These are phyloP conservation scores for Melozone crissalis DNA, from an alignment of 2,113 vertebrate genomes.

Conservation along the genomic window DNA sequence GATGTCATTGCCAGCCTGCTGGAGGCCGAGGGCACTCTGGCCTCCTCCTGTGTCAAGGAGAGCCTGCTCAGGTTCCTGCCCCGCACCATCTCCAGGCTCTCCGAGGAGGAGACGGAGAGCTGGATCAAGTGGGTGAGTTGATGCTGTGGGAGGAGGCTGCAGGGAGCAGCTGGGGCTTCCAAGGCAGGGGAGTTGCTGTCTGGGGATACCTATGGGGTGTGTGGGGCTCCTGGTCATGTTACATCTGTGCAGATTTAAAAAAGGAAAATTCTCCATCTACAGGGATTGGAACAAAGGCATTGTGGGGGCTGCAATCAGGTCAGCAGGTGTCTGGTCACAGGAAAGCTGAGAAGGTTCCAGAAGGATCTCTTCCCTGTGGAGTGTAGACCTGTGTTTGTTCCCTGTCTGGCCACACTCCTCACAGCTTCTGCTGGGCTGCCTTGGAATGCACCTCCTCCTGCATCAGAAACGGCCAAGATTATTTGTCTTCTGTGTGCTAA, in stretches of 20 bases:
- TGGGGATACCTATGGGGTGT: background rate
- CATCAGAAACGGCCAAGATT: background rate
- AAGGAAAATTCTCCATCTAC: background rate
- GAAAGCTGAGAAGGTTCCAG: background rate
- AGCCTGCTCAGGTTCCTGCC: conserved; percentile 77
- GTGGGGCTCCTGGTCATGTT: background rate
- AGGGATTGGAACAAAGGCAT: background rate
- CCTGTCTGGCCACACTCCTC: background rate
- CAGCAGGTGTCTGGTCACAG: background rate
- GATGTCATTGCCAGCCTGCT: conserved; percentile 78
- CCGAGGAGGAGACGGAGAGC: conserved; percentile 76
- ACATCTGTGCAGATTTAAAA: background rate
- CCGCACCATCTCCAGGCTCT: conserved; percentile 75
- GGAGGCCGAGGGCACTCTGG: conserved; percentile 68
- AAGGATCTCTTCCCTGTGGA: background rate
- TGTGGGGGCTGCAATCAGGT: accelerated
- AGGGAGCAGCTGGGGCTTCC: background rate
- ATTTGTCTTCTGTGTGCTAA: background rate
- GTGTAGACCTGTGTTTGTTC: background rate
- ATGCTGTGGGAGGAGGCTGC: background rate
- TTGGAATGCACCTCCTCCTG: background rate
- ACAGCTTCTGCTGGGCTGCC: background rate
- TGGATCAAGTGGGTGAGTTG: conserved; percentile 78
- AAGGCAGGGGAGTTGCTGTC: background rate
- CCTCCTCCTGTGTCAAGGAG: conserved; percentile 78